These are phyloP conservation scores for Phengaris alcon DNA, from an alignment of 2,888 invertebrate genomes.

Conservation along the genomic window DNA sequence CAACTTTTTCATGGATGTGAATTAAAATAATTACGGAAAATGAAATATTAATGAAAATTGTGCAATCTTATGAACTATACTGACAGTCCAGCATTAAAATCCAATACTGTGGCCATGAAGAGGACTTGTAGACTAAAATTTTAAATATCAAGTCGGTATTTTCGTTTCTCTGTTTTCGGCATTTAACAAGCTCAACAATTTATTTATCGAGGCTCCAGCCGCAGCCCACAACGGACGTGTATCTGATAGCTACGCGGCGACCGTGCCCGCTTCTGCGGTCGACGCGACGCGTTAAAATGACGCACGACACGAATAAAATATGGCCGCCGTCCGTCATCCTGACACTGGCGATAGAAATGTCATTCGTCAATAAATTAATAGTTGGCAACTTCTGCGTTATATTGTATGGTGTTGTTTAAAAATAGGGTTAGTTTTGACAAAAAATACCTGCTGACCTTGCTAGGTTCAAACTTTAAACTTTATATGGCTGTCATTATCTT, in stretches of 20 bases:
- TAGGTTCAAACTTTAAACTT: too few relatives aligned
- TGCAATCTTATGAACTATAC: too few relatives aligned
- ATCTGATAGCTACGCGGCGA: neutral
- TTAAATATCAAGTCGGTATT: neutral
- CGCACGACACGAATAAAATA: constrained; percentile 27
- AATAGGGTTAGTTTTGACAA: neutral
- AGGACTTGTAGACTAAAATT: neutral
- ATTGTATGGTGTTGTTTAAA: neutral
- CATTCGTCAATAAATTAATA: constrained; percentile 34
- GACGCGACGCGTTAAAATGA: constrained; percentile 29
- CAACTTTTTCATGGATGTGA: too few relatives aligned
- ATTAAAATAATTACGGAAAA: too few relatives aligned
- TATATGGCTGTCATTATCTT: too few relatives aligned
- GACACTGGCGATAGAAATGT: constrained; percentile 8
- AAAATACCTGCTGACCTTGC: neutral
- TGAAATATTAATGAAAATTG: too few relatives aligned
- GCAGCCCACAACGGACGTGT: constrained; percentile 19
- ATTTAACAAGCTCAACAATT: constrained; percentile 16
- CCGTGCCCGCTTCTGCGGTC: constrained; percentile 10
- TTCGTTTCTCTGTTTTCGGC: constrained; percentile 6
- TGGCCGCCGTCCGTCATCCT: constrained; percentile 1
- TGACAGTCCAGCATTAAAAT: too few relatives aligned
- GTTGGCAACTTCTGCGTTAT: neutral
- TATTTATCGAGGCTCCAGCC: neutral
- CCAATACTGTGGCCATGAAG: too few relatives aligned